phyloP scores from a whole-genome alignment of 2,797 vertebrate species.

The Sciaenops ocellatus region DNA sequence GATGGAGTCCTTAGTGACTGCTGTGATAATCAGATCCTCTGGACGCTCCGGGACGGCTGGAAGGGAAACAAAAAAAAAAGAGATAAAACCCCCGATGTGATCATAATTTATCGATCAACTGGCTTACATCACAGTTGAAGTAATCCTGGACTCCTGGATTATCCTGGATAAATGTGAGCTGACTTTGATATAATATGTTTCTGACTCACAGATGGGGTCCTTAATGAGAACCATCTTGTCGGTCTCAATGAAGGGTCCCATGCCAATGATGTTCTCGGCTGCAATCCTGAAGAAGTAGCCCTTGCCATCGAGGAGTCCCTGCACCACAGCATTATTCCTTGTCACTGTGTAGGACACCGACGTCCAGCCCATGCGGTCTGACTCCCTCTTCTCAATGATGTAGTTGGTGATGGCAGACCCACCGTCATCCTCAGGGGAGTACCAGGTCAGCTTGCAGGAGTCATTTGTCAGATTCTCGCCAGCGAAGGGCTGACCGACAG shows the following conservation, averaged over 20 bases:
- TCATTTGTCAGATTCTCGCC: conserved; percentile 95
- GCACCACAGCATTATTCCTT: conserved; percentile 94
- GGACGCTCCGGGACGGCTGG: conserved; percentile 96
- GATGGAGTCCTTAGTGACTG: conserved; percentile 92
- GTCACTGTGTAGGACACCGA: conserved; percentile 96
- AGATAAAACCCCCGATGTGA: too few species aligned
- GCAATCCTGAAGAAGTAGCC: conserved; percentile 98
- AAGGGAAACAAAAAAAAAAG: background rate
- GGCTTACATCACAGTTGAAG: background rate
- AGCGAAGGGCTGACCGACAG: conserved; percentile 92
- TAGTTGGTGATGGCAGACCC: conserved; percentile 98
- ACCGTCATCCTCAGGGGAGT: conserved; percentile 95
- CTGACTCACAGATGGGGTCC: conserved; percentile 93
- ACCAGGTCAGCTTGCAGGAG: conserved; percentile 98
- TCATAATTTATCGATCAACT: background rate
- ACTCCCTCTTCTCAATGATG: conserved; percentile 96
- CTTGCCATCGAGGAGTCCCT: conserved; percentile 93
- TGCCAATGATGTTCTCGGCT: conserved; percentile 97
- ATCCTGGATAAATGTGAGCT: too few species aligned
- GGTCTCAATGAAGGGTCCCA: conserved; percentile 95
- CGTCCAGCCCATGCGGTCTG: conserved; percentile 96
- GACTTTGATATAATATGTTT: background rate
- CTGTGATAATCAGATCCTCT: conserved; percentile 94
- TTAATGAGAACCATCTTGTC: conserved; percentile 91
- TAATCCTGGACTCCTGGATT: too few species aligned